Base-by-base conservation (phyloP, 2,888 invertebrate genomes). In the Ormyrus nitidulus region DNA sequence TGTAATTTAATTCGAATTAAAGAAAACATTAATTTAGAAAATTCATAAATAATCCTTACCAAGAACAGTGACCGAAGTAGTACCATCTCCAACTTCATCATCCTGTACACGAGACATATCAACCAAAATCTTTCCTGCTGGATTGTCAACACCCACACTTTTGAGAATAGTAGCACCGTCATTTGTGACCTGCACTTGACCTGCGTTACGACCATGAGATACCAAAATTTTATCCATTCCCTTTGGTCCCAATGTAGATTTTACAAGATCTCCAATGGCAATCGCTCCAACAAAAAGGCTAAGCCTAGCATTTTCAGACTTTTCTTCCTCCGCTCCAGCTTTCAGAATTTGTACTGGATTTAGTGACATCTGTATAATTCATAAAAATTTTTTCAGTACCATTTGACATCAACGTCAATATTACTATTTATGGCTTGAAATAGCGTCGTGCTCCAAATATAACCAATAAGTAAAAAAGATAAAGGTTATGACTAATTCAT, bases 41-140 rank as follows among this genome's bases (percentile, higher is more conserved):
- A 34, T 34, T 2, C 34, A 34, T 34, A 66, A 1, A 13, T n/a
- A 46, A 69, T n/a, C 3, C 89, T 84, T 90, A 95, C 95, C 95
- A 83, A 95, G 91, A 61, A 98, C 99, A 74, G 99, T 98, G 0
- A 99, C 99, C 0, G 99, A 99, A 59, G 99, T 99, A n/a, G 99
- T 99, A 11, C 99, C 99, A 93, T 99, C 99, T 64, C 99, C 99
- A 80, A 99, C 99, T 93, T 99, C 99, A 89, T 98, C 98, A 92
- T 99, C 99, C 90, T 99, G 99, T 4, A 98, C 98, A 91, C 97
- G 96, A 11, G 99, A 97, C 94, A 99, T 99, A 85, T 99, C 98
- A n/a, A 99, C 98, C 70, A 99, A 93, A 87, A 99, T 97, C 92
- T 99, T 99, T 0, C 99, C 99, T 51, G 99, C 99, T 44, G 99